phyloP scores from a whole-genome alignment of 2,888 invertebrate species.

The Epinotia bilunana region DNA sequence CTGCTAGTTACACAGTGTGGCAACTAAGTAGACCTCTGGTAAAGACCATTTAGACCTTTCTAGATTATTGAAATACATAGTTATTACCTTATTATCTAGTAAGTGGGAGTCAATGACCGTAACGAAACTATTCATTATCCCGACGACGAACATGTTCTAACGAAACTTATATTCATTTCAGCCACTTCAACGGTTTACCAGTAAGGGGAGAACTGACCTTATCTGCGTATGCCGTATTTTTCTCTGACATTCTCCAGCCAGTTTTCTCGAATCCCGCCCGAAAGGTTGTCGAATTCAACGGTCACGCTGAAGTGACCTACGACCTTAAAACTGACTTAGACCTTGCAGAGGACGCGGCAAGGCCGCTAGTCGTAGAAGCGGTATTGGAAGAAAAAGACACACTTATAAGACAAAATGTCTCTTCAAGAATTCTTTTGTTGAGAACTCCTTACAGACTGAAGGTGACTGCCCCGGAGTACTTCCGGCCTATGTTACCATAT shows the following conservation, averaged over 20 bases:
- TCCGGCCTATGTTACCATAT: conserved; percentile 94
- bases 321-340: conserved; percentile 90
- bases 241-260: conserved; percentile 91
- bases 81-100: not conserved
- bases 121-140: not conserved
- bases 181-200: conserved; percentile 93
- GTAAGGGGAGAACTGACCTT: conserved; percentile 94
- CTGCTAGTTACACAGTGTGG: not conserved
- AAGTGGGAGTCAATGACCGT: not conserved
- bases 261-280: conserved; percentile 89
- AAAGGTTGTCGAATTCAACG: conserved; percentile 88
- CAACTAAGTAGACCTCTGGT: not conserved
- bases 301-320: conserved; percentile 88
- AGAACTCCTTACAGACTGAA: conserved; percentile 86
- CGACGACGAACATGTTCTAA: not conserved
- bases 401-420: conserved; percentile 91
- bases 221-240: conserved; percentile 92
- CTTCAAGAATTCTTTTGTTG: conserved; percentile 86
- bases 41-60: too few species aligned
- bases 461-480: conserved; percentile 92
- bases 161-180: conserved; percentile 58
- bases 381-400: conserved; percentile 96
- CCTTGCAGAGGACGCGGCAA: conserved; percentile 90
- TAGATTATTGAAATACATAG: too few species aligned
- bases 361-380: conserved; percentile 93